phyloP scores from a whole-genome alignment of 2,888 invertebrate genomes.

The Agelastica alni region DNA sequence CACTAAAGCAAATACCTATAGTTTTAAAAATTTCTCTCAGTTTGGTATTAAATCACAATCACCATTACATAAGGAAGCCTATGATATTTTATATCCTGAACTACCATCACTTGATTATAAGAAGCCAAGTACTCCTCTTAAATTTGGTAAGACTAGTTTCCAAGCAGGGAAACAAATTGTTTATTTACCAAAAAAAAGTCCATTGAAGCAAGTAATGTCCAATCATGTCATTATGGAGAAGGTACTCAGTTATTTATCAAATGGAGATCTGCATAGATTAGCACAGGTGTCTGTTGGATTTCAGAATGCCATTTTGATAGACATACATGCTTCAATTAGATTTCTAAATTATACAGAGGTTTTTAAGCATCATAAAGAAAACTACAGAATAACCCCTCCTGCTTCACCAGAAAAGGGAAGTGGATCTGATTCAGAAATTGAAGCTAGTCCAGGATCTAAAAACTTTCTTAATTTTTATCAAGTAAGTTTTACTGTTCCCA shows the following conservation, averaged over 20 bases:
- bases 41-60: constrained; percentile 39
- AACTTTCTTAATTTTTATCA: constrained; percentile 39
- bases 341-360: constrained; percentile 33
- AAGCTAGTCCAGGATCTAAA: constrained; percentile 34
- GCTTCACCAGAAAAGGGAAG: constrained; percentile 42
- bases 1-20: constrained; percentile 27
- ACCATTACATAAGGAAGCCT: constrained; percentile 43
- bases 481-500: constrained; percentile 29
- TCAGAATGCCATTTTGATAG: constrained; percentile 35
- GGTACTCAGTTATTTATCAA: constrained; percentile 46
- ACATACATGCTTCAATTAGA: constrained; percentile 34
- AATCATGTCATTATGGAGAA: constrained; percentile 45
- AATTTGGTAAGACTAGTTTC: constrained; percentile 37
- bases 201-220: constrained; percentile 35
- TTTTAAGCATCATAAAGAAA: constrained; percentile 45
- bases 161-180: constrained; percentile 47
- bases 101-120: constrained; percentile 38
- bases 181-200: constrained; percentile 29
- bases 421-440: constrained; percentile 23
- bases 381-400: constrained; percentile 48
- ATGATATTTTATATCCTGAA: constrained; percentile 49
- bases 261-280: constrained; percentile 49
- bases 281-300: constrained; percentile 42
- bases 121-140: constrained; percentile 41
- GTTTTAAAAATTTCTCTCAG: constrained; percentile 40